These are phyloP conservation scores for Australoheros facetus DNA, from an alignment of 2,797 vertebrate species.

Conservation along the genomic window DNA sequence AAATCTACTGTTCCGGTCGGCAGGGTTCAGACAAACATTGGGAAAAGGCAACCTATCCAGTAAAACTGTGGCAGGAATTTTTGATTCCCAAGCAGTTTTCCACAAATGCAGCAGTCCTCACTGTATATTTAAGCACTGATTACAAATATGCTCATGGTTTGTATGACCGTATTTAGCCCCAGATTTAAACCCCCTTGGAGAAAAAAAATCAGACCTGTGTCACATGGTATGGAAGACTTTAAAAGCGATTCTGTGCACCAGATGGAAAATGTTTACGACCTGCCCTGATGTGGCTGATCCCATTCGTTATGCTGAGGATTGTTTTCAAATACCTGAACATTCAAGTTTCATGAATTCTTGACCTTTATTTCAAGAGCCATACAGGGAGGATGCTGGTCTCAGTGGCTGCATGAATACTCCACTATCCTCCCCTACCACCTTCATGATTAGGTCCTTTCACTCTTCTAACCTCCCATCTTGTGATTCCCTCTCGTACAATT, in stretches of 20 bases:
- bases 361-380: conserved; percentile 61
- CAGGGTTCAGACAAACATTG: conserved; percentile 45
- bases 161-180: conserved; percentile 4
- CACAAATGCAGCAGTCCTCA: conserved; percentile 5
- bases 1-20: conserved; percentile 36
- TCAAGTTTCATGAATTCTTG: conserved; percentile 40
- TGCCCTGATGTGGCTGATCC: conserved; percentile 41
- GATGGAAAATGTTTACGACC: conserved; percentile 20
- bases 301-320: conserved; percentile 41
- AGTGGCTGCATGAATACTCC: conserved; percentile 28
- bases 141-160: conserved; percentile 29
- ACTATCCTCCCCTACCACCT: conserved; percentile 23
- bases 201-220: conserved; percentile 13
- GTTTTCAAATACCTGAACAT: conserved; percentile 35
- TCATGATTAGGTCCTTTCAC: conserved; percentile 59
- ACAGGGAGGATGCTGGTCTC: conserved; percentile 43
- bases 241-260: conserved; percentile 3
- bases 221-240: conserved; percentile 7
- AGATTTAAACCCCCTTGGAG: neutral
- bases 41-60: conserved; percentile 8
- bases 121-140: conserved; percentile 18
- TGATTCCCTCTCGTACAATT: conserved; percentile 55
- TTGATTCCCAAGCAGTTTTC: conserved; percentile 17
- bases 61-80: conserved; percentile 20
- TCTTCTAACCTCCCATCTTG: conserved; percentile 36